Evolutionary conservation across 2,797 vertebrate species (phyloP).

Genomic region (Varecia variegata): DNA sequence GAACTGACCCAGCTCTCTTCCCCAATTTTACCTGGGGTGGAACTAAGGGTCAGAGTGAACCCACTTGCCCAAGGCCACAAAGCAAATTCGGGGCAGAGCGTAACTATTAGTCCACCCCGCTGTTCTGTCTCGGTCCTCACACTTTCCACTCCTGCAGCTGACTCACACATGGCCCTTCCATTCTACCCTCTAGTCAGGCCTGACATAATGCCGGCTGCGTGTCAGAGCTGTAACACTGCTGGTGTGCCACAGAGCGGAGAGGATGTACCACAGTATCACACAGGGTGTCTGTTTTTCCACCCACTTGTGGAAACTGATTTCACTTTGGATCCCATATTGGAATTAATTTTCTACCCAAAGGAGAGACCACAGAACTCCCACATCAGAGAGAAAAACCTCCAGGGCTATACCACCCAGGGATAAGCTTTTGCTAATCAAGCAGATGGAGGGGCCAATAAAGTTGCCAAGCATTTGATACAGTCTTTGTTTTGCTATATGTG

Average conservation of each 20-base stretch:
- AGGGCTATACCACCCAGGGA: background rate
- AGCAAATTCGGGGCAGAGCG: background rate
- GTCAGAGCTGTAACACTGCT: fast-evolving
- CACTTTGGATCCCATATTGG: background rate
- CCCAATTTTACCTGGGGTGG: background rate
- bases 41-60: background rate
- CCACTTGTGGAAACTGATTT: background rate
- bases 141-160: background rate
- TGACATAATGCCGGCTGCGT: fast-evolving
- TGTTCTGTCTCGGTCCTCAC: background rate
- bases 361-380: background rate
- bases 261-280: background rate
- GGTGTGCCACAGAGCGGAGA: background rate
- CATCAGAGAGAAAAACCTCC: background rate
- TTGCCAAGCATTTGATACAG: background rate
- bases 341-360: background rate
- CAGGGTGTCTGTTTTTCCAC: background rate
- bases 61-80: background rate
- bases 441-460: background rate
- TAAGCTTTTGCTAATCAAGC: background rate
- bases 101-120: background rate
- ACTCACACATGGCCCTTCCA: background rate
- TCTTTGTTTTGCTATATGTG: background rate
- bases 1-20: background rate
- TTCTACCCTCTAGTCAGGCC: background rate